These are phyloP conservation scores for Galerucella calmariensis DNA, from an alignment of 2,888 invertebrate genomes.

Conservation along the genomic window DNA sequence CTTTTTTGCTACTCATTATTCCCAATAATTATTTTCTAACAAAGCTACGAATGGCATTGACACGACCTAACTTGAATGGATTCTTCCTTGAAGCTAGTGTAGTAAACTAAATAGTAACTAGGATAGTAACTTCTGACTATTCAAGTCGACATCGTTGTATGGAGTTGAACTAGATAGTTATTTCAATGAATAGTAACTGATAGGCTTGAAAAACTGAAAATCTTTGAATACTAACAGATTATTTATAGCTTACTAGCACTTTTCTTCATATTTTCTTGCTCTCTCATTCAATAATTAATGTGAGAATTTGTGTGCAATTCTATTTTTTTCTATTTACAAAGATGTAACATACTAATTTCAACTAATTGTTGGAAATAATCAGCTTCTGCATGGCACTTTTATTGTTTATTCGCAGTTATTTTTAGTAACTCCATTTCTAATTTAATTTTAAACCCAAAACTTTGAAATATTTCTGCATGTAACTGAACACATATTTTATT, in stretches of 20 bases:
- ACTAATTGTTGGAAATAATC: slow-evolving; percentile 8
- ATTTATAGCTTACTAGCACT: background rate
- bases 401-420: background rate
- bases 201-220: background rate
- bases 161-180: background rate
- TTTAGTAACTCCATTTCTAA: too few species aligned
- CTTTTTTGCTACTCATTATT: background rate
- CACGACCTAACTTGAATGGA: too few species aligned
- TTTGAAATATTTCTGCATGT: background rate
- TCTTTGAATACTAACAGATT: background rate
- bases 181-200: background rate
- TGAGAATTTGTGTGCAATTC: slow-evolving; percentile 13
- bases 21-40: background rate
- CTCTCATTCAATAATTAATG: slow-evolving; percentile 9
- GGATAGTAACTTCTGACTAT: too few species aligned
- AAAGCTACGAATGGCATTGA: too few species aligned
- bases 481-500: background rate
- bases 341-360: slow-evolving; percentile 37
- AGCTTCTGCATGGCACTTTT: slow-evolving; percentile 32
- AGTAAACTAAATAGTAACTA: too few species aligned
- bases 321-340: slow-evolving; percentile 46
- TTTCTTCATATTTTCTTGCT: background rate
- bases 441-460: too few species aligned
- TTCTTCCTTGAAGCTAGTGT: background rate
- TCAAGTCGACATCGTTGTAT: too few species aligned